A percentile compares a stretch with the other conserved stretches of the same genome.
Evolutionary conservation across 2,113 vertebrate genomes (phyloP).

Genomic region (Coreoperca whiteheadi): DNA sequence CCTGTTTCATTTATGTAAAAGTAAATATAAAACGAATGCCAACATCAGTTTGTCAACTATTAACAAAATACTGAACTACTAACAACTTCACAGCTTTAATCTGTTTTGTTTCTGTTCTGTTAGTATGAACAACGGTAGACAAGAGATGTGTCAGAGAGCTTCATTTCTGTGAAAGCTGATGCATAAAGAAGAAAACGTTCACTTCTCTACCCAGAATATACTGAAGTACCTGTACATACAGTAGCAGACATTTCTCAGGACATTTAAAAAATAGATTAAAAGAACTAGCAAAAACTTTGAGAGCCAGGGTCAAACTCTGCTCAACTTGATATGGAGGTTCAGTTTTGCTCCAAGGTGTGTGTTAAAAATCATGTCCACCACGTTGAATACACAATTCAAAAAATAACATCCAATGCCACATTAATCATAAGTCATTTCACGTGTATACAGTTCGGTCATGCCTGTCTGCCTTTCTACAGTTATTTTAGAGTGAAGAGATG

Average conservation of each 20-base stretch:
- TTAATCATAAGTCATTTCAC: neutral
- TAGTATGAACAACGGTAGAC: neutral
- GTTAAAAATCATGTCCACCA: neutral
- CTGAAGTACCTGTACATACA: neutral
- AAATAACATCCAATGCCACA: too few species aligned
- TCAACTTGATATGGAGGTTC: too few species aligned
- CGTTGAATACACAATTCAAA: neutral
- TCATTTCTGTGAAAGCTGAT: neutral
- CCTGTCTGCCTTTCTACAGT: neutral
- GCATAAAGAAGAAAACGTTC: neutral
- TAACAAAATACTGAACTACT: neutral
- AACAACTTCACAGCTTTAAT: neutral
- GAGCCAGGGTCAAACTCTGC: neutral
- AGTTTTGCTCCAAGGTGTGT: neutral
- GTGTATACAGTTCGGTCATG: neutral
- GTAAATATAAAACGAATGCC: slow-evolving; percentile 17
- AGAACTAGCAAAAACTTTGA: neutral
- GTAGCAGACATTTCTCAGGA: neutral
- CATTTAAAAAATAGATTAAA: neutral
- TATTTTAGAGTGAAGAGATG: neutral
- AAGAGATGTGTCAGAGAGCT: neutral
- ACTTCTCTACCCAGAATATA: neutral
- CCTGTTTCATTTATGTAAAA: slow-evolving; percentile 11
- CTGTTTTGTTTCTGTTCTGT: neutral
- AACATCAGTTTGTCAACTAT: neutral